Conservation (phyloP, 1,140 invertebrate species). For the Lasioglossum albipes region DNA sequence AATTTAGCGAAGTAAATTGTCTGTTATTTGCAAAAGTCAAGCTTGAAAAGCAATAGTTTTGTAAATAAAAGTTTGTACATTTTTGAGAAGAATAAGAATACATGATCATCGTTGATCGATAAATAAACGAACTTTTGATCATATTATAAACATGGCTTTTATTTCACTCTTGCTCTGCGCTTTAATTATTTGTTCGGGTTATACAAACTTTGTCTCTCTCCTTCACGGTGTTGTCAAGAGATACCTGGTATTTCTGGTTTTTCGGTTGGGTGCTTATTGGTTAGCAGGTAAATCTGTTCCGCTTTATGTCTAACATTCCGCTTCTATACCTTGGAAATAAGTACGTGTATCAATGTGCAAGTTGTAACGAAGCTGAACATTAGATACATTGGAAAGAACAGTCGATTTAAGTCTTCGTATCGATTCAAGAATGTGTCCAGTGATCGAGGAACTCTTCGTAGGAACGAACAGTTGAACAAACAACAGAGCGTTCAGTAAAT, state of each 20-base stretch:
- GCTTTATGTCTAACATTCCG: slow-evolving; percentile 60
- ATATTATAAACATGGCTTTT: slow-evolving; percentile 68
- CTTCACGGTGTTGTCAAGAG: slow-evolving; percentile 67
- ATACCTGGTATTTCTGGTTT: slow-evolving; percentile 65
- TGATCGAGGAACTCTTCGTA: slow-evolving; percentile 42
- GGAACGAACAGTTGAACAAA: slow-evolving; percentile 45
- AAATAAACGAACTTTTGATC: slow-evolving; percentile 70
- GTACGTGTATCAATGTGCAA: slow-evolving; percentile 13
- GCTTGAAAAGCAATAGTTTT: slow-evolving; percentile 59
- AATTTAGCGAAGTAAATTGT: slow-evolving; percentile 49
- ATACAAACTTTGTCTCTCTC: slow-evolving; percentile 57
- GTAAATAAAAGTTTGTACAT: slow-evolving; percentile 68
- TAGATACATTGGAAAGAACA: slow-evolving; percentile 37
- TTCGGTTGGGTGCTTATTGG: slow-evolving; percentile 65
- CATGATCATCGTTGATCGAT: slow-evolving; percentile 60
- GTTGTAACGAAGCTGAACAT: slow-evolving; percentile 24
- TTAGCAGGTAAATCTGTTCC: slow-evolving; percentile 70
- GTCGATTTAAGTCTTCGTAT: slow-evolving; percentile 38
- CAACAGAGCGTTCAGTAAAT: slow-evolving; percentile 42
- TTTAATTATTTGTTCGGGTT: slow-evolving; percentile 65
- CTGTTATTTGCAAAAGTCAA: slow-evolving; percentile 49
- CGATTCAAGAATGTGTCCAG: slow-evolving; percentile 38
- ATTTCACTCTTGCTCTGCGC: slow-evolving; percentile 68
- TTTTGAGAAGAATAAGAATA: slow-evolving; percentile 57
- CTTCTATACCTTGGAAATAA: slow-evolving; percentile 46